Percentiles rank a stretch among this genome's conserved stretches.
phyloP scores from a whole-genome alignment of 2,888 invertebrate genomes.

The Choristoneura rosaceana region DNA sequence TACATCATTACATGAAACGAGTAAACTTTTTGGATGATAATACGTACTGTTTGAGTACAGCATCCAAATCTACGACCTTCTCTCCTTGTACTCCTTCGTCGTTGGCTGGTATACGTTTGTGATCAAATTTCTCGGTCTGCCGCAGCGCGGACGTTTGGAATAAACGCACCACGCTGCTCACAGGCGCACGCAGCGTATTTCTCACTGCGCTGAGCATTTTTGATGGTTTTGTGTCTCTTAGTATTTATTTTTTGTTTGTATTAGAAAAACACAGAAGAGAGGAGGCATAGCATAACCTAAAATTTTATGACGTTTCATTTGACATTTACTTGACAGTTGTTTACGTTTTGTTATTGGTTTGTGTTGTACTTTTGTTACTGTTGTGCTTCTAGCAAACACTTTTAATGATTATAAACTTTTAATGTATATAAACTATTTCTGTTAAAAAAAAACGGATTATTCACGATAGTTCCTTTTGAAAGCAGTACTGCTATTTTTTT shows the following conservation, averaged over 20 bases:
- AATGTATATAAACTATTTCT: too few relatives aligned
- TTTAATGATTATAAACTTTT: too few relatives aligned
- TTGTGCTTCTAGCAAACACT: too few relatives aligned
- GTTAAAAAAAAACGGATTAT: too few relatives aligned
- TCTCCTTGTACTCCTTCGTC: conserved; percentile 94
- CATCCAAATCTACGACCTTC: conserved; percentile 89
- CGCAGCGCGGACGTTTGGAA: conserved; percentile 66
- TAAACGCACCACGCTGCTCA: conserved; percentile 56
- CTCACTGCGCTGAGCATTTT: conserved; percentile 66
- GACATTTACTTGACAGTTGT: conserved; percentile 37
- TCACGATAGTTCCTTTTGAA: too few relatives aligned
- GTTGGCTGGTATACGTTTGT: conserved; percentile 75
- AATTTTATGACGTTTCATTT: conserved; percentile 24
- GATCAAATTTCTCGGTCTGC: conserved; percentile 72
- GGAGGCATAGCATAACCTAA: conserved; percentile 36
- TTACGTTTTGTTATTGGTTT: conserved; percentile 18
- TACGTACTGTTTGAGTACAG: conserved; percentile 85
- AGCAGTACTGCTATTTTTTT: too few relatives aligned
- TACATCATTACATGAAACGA: too few relatives aligned
- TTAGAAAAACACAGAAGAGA: background rate
- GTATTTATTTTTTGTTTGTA: conserved; percentile 42
- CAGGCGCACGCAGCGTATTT: conserved; percentile 59
- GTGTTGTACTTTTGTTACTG: background rate
- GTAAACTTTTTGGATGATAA: background rate
- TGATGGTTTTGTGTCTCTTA: conserved; percentile 43